Evolutionary conservation across 2,113 vertebrate genomes (phyloP).

Genomic region (Emberiza fucata): DNA sequence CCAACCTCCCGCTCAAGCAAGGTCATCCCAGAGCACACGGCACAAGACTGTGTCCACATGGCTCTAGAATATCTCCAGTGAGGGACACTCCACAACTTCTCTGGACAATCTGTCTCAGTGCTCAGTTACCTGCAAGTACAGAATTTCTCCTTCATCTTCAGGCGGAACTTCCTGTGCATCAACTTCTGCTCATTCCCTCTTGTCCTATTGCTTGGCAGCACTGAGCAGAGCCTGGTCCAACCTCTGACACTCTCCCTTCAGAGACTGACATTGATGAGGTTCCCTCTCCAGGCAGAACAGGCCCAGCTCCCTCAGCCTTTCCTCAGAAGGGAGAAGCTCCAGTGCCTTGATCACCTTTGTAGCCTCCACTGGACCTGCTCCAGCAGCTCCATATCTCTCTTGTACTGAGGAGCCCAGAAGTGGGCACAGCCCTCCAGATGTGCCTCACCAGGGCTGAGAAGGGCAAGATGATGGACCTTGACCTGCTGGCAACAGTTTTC

Average conservation of each 20-base stretch:
- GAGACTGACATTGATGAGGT: not conserved
- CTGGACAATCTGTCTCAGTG: not conserved
- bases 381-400: not conserved
- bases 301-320: not conserved
- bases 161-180: not conserved
- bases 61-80: not conserved
- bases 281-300: not conserved
- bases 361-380: not conserved
- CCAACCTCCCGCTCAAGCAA: not conserved
- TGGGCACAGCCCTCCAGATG: not conserved
- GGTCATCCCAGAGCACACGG: not conserved
- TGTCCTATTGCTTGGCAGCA: not conserved
- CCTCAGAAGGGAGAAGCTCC: not conserved
- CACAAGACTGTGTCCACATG: not conserved
- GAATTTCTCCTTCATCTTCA: not conserved
- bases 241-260: not conserved
- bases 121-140: not conserved
- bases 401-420: not conserved
- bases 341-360: rapidly evolving
- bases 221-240: not conserved
- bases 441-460: not conserved
- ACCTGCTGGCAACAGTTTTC: not conserved
- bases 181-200: not conserved
- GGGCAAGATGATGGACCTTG: rapidly evolving
- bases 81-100: not conserved